Conservation (phyloP, 2,113 vertebrate genomes). For the Erythrocercus mccallii region DNA sequence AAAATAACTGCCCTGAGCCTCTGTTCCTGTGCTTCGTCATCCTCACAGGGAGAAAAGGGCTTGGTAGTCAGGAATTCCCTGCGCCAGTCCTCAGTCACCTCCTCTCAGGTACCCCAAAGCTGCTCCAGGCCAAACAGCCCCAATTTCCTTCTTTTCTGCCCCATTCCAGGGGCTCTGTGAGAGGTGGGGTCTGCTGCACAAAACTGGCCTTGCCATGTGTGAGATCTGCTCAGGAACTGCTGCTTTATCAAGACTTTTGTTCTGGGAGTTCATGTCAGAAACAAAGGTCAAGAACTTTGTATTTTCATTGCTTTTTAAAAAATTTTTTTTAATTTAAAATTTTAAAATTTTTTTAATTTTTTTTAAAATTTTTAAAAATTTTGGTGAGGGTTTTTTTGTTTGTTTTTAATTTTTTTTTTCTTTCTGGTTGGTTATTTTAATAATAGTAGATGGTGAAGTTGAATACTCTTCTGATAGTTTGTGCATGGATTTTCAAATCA, state of each 20-base stretch:
- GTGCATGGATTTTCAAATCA: background rate
- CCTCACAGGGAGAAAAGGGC: background rate
- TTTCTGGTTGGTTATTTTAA: background rate
- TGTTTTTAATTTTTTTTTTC: background rate
- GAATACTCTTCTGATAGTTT: background rate
- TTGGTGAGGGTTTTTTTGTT: background rate
- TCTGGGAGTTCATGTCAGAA: background rate
- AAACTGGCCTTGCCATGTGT: background rate
- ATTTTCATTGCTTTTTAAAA: background rate
- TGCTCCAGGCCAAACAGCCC: background rate
- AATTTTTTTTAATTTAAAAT: too few species aligned
- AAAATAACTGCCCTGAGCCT: background rate
- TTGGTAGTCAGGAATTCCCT: background rate
- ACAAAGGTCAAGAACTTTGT: background rate
- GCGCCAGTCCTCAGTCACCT: background rate
- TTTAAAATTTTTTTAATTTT: too few species aligned
- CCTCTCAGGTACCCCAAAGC: background rate
- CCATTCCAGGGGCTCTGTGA: background rate
- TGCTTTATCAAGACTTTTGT: background rate
- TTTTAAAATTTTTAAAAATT: too few species aligned
- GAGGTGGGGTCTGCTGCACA: background rate
- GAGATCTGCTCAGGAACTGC: background rate
- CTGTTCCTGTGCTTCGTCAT: background rate
- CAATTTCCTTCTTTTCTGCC: background rate
- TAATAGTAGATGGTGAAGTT: background rate